Base-by-base conservation (phyloP, 2,888 invertebrate genomes). In the Abscondita cerata region DNA sequence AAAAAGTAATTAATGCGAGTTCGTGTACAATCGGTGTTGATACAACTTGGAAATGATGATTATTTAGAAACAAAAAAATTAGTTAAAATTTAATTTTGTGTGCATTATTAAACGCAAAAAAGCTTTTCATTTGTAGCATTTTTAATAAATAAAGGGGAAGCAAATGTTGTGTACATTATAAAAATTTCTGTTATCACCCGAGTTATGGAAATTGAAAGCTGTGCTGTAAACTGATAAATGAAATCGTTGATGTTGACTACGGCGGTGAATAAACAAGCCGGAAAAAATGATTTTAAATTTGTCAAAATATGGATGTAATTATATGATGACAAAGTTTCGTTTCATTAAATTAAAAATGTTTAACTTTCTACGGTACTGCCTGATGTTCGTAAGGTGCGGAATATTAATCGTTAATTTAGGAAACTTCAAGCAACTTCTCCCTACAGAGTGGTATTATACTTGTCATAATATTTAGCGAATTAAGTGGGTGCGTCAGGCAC, bases 391-490 rank as follows among this genome's bases (percentile, higher is more conserved):
- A 50, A 62, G 57, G 62, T 56, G 57, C 36, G 53, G 62, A 58
- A 62, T 62, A 62, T 58, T 62, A 62, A 62, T 62, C 38, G 62
- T 62, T 58, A 62, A 62, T 62, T 62, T 62, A 55, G 47, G 47
- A 55, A 62, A 57, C 57, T 62, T 61, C 48, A 13, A 54, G 44
- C 47, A 52, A 55, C 44, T 56, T 53, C 40, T 52, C 52, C 38
- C 60, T 61, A 50, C 40, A 46, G 55, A 51, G 51, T 47, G 61
- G 50, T 58, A 46, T 62, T 62, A 62, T 53, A 62, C 53, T 57
- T 62, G 57, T 62, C 57, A 62, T 57, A 58, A 62, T 62, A 62
- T 62, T 62, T 61, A 53, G 62, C 52, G 57, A 62, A 61, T 61
- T 61, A 61, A 62, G 52, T 57, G 57, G 52, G 47, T 57, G 53